Conservation (phyloP, 2,888 invertebrate genomes). For the Troides aeacus region DNA sequence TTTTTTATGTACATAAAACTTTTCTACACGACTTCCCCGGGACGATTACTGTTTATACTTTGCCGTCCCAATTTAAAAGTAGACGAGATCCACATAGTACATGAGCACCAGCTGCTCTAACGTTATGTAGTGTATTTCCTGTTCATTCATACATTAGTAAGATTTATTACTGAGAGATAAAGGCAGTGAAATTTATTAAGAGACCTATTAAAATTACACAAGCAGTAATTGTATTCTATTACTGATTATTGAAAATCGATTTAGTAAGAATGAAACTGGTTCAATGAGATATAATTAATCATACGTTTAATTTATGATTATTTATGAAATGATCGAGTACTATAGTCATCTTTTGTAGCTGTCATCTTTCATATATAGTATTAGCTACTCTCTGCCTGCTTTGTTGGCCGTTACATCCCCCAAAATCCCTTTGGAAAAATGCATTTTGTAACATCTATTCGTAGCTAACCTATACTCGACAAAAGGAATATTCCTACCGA, state of each 20-base stretch:
- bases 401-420: too few relatives aligned
- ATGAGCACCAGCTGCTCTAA: slow-evolving; percentile 19
- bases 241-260: neutral
- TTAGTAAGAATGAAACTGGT: neutral
- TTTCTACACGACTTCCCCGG: slow-evolving; percentile 34
- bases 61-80: slow-evolving; percentile 42
- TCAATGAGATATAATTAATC: too few relatives aligned
- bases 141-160: slow-evolving; percentile 10
- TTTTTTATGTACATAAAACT: slow-evolving; percentile 10
- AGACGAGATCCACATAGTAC: slow-evolving; percentile 15
- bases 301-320: too few relatives aligned
- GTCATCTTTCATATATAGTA: too few relatives aligned
- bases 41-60: slow-evolving; percentile 44
- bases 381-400: too few relatives aligned
- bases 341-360: too few relatives aligned
- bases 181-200: slow-evolving; percentile 10
- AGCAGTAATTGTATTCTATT: neutral
- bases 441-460: too few relatives aligned
- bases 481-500: too few relatives aligned
- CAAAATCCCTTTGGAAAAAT: too few relatives aligned
- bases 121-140: slow-evolving; percentile 11
- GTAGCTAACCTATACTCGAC: too few relatives aligned
- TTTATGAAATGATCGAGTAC: too few relatives aligned
- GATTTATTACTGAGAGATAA: slow-evolving; percentile 19
- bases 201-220: slow-evolving; percentile 11